Conservation (phyloP, 1,140 invertebrate genomes). For the Drosophila aff. region DNA sequence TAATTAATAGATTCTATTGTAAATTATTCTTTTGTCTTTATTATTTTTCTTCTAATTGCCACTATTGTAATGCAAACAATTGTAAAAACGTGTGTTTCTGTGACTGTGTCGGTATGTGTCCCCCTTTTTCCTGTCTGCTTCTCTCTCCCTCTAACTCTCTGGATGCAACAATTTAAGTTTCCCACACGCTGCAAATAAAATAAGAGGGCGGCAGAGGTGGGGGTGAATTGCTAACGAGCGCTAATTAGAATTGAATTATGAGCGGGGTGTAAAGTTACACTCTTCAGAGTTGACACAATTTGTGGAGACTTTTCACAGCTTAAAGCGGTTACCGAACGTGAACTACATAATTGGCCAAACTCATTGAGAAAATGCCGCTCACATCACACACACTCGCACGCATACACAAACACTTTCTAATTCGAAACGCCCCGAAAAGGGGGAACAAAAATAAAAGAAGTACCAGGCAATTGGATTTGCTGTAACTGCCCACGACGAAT, state of each 20-base stretch:
- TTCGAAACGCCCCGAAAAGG: slow-evolving; percentile 51
- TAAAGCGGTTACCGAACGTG: slow-evolving; percentile 34
- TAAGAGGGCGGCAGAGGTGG: background rate
- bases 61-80: background rate
- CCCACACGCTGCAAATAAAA: slow-evolving; percentile 64
- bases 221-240: slow-evolving; percentile 34
- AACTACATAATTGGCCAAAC: slow-evolving; percentile 49
- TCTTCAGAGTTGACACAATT: slow-evolving; percentile 29
- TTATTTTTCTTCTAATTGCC: background rate
- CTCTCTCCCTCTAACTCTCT: slow-evolving; percentile 3
- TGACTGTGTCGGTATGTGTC: slow-evolving; percentile 38
- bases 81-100: slow-evolving; percentile 16
- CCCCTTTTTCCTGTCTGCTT: slow-evolving; percentile 37
- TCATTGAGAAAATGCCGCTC: slow-evolving; percentile 46
- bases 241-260: slow-evolving; percentile 64
- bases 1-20: background rate
- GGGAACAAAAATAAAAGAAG: slow-evolving; percentile 51
- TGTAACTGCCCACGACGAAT: slow-evolving; percentile 73
- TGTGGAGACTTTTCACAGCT: slow-evolving; percentile 27
- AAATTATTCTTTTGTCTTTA: too few relatives aligned
- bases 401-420: slow-evolving; percentile 66
- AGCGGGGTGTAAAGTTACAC: slow-evolving; percentile 9
- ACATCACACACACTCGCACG: slow-evolving; percentile 21
- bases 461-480: slow-evolving; percentile 62
- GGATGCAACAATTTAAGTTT: slow-evolving; percentile 73